Evolutionary conservation across 2,113 vertebrate genomes (phyloP).

Genomic region (Irena cyanogastra): DNA sequence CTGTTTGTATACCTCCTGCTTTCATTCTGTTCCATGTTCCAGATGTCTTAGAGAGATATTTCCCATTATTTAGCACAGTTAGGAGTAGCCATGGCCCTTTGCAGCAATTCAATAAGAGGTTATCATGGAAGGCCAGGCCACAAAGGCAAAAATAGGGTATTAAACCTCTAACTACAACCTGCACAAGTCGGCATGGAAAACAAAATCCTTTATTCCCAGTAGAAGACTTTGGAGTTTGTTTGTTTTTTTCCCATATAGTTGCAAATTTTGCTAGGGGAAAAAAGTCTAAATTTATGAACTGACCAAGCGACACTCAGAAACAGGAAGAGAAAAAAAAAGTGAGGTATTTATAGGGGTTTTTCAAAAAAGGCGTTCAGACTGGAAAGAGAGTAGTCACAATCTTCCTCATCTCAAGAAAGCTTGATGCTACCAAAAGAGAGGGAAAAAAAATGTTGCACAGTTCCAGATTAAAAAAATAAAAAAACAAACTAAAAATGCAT

Average conservation of each 20-base stretch:
- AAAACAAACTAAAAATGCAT: neutral
- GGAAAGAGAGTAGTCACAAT: neutral
- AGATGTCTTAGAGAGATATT: slow-evolving; percentile 37
- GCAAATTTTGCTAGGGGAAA: neutral
- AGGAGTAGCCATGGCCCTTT: neutral
- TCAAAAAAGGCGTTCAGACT: neutral
- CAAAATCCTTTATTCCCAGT: neutral
- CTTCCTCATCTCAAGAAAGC: neutral
- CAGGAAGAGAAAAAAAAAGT: neutral
- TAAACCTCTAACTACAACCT: neutral
- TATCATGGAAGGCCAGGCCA: neutral
- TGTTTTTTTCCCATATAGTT: neutral
- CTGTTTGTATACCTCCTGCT: neutral
- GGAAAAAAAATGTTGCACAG: rapidly evolving
- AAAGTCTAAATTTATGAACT: neutral
- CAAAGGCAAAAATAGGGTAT: neutral
- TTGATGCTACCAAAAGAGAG: neutral
- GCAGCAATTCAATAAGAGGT: neutral
- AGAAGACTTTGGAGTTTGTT: neutral
- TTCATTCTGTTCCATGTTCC: neutral
- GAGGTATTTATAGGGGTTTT: neutral
- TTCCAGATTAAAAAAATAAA: neutral
- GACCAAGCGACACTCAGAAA: neutral
- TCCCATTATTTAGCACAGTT: neutral
- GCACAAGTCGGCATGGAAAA: neutral